These are phyloP conservation scores for Colostygia pectinataria DNA, from an alignment of 2,888 invertebrate species.

Conservation along the genomic window DNA sequence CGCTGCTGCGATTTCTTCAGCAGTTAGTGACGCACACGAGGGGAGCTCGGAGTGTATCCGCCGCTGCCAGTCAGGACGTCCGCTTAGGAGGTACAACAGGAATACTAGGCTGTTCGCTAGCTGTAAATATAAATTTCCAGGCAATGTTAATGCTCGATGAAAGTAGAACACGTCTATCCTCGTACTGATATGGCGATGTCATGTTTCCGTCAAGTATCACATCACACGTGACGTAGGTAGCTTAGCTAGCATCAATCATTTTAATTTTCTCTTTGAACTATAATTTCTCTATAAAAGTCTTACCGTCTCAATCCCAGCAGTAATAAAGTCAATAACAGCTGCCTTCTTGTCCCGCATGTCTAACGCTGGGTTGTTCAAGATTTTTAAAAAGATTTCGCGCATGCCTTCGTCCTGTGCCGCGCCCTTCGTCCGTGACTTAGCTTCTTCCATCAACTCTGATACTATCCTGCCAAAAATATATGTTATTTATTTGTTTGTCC, in stretches of 20 bases:
- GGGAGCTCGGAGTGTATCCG: slow-evolving; percentile 86
- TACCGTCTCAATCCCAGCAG: slow-evolving; percentile 94
- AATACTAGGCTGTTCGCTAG: slow-evolving; percentile 92
- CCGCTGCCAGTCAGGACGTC: slow-evolving; percentile 85
- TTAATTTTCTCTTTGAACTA: too few species aligned
- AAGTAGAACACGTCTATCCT: too few species aligned
- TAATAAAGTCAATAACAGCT: slow-evolving; percentile 93
- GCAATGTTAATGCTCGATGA: too few species aligned
- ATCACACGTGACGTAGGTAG: not conserved
- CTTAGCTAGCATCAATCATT: too few species aligned
- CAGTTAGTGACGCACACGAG: slow-evolving; percentile 79
- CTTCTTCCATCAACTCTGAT: slow-evolving; percentile 89
- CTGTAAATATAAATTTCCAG: slow-evolving; percentile 68
- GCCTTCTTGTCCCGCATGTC: slow-evolving; percentile 92
- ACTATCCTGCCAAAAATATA: slow-evolving; percentile 83
- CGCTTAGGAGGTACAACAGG: slow-evolving; percentile 88
- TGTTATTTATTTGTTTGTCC: slow-evolving; percentile 16
- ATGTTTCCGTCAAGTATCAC: not conserved
- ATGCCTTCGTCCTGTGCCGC: slow-evolving; percentile 83
- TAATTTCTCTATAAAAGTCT: slow-evolving; percentile 31
- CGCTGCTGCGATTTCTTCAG: slow-evolving; percentile 85
- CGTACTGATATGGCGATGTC: too few species aligned
- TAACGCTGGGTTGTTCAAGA: slow-evolving; percentile 87
- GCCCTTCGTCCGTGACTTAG: slow-evolving; percentile 82
- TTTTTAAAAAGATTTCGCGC: slow-evolving; percentile 89